Percentiles rank a stretch among this genome's conserved stretches.
Evolutionary conservation across 64 coral and sea anemone species (phyloP).

Genomic region (Montipora foliosa): DNA sequence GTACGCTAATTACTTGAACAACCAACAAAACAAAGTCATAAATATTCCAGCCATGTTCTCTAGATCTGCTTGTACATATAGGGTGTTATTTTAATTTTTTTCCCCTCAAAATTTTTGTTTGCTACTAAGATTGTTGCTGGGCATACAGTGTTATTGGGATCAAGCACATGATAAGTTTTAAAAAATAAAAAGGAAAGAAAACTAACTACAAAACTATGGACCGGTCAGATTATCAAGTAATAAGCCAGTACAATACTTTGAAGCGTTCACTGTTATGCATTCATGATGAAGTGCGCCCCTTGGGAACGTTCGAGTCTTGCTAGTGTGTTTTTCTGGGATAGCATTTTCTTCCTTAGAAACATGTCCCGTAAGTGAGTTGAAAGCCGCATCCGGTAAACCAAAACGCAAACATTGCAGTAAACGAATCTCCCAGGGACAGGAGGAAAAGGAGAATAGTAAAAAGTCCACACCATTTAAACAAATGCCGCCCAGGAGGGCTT

Average conservation of each 20-base stretch:
- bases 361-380: neutral
- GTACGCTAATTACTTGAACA: neutral
- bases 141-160: conserved; percentile 17
- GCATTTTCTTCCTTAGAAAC: neutral
- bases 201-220: conserved; percentile 14
- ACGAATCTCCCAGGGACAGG: neutral
- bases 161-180: conserved; percentile 10
- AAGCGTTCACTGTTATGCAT: conserved; percentile 1
- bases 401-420: conserved; percentile 5
- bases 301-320: conserved; percentile 3
- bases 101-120: no score
- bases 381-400: neutral
- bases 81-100: no score
- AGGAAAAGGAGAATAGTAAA: conserved; percentile 2
- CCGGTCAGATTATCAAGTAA: neutral
- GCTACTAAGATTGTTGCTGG: neutral
- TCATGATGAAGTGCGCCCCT: neutral
- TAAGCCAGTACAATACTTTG: neutral
- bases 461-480: neutral
- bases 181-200: conserved; percentile 11
- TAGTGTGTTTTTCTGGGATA: neutral
- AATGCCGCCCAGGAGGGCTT: neutral
- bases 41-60: neutral
- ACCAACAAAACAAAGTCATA: neutral
- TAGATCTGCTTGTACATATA: no score